These are phyloP conservation scores for Cettia cetti DNA, from an alignment of 2,113 vertebrate species.

Conservation along the genomic window DNA sequence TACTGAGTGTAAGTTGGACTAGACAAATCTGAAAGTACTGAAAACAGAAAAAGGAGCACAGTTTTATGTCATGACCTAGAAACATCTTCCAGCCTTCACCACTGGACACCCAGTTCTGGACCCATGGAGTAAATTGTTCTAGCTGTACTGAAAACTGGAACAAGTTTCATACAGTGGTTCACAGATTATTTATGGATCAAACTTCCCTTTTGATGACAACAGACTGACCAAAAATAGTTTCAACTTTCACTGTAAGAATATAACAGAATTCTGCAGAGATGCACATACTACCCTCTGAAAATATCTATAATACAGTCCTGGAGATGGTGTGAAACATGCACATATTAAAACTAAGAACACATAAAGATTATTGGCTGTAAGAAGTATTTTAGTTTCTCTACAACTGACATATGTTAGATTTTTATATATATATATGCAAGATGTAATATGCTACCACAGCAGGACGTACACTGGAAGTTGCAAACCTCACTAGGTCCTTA, in stretches of 20 bases:
- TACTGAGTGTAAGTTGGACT: background rate
- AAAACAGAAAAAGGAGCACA: background rate
- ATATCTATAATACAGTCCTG: background rate
- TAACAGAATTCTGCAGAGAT: background rate
- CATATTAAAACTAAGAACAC: background rate
- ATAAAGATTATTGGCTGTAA: background rate
- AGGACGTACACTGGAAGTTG: fast-evolving
- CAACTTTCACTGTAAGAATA: background rate
- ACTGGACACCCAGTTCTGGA: background rate
- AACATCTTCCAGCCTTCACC: background rate
- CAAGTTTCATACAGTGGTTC: background rate
- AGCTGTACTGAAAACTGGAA: background rate
- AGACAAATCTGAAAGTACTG: background rate
- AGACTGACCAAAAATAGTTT: background rate
- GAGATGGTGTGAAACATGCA: background rate
- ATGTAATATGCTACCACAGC: background rate
- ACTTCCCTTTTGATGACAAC: background rate
- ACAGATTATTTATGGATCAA: background rate
- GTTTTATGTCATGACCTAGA: background rate
- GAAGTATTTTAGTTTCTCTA: background rate
- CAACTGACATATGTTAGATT: background rate
- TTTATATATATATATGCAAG: background rate
- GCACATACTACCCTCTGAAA: background rate
- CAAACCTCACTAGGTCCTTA: background rate
- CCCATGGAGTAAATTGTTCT: background rate